phyloP scores from a whole-genome alignment of 2,797 vertebrate genomes.

The Coccyzus lansbergi region DNA sequence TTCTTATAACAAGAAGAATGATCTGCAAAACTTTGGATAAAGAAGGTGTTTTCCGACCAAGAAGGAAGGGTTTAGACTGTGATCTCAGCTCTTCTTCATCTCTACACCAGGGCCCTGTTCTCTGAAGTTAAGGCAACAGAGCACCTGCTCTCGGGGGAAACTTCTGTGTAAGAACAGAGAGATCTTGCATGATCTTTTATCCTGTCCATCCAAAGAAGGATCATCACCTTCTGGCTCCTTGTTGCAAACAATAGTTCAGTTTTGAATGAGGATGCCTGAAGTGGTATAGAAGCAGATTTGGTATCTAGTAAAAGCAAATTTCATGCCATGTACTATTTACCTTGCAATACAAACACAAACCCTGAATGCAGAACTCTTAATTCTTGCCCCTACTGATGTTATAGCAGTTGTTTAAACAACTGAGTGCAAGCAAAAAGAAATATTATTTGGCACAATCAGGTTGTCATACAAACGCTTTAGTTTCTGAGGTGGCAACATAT shows the following conservation, averaged over 20 bases:
- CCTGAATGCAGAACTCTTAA: not conserved
- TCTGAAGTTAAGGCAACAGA: not conserved
- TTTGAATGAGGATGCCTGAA: not conserved
- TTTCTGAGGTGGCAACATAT: not conserved
- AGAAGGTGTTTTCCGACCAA: not conserved
- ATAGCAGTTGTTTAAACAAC: conserved; percentile 9
- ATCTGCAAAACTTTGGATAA: not conserved
- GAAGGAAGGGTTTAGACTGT: not conserved
- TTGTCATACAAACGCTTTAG: not conserved
- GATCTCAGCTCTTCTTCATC: not conserved
- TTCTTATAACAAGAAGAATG: not conserved
- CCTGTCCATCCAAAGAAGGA: not conserved
- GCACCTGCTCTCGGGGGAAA: not conserved
- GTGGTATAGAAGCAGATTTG: not conserved
- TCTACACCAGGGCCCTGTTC: not conserved
- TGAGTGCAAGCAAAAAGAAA: conserved; percentile 1
- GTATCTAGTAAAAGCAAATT: not conserved
- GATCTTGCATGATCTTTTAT: not conserved
- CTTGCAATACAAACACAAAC: conserved; percentile 44
- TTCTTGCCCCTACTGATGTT: not conserved
- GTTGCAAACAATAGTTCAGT: not conserved
- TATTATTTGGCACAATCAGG: conserved; percentile 1
- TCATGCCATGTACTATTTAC: not conserved
- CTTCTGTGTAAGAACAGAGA: not conserved
- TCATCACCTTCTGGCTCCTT: not conserved